Conservation (phyloP, 2,797 vertebrate genomes). For the Labeo calbasu region DNA sequence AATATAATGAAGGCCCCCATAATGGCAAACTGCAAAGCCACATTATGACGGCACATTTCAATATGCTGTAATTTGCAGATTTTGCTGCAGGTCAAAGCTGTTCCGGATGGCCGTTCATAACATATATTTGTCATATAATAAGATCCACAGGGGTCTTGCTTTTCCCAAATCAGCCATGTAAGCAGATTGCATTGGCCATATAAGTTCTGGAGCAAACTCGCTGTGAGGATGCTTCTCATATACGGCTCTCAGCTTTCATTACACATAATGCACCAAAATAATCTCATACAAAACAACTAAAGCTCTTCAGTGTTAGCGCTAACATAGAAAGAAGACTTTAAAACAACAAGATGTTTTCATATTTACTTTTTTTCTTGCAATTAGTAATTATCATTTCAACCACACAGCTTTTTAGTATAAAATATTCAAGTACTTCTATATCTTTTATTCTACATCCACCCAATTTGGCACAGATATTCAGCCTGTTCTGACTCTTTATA, state of each 20-base stretch:
- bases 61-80: conserved; percentile 52
- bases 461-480: neutral
- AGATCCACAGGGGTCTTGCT: conserved; percentile 20
- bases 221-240: neutral
- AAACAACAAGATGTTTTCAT: neutral
- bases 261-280: neutral
- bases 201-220: conserved; percentile 34
- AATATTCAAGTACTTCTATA: neutral
- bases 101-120: conserved; percentile 9
- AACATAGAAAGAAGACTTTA: neutral
- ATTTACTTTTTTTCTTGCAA: neutral
- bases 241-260: neutral
- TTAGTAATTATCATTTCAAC: neutral
- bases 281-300: neutral
- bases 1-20: conserved; percentile 46
- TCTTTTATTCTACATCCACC: neutral
- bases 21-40: conserved; percentile 55
- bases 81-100: conserved; percentile 39
- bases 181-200: conserved; percentile 15
- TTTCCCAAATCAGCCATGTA: conserved; percentile 30
- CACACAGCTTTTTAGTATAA: no score
- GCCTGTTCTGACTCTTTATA: neutral
- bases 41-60: conserved; percentile 38
- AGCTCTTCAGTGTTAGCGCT: neutral
- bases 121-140: conserved; percentile 45